Conservation (phyloP, 2,888 invertebrate genomes). For the Agrochola lota region DNA sequence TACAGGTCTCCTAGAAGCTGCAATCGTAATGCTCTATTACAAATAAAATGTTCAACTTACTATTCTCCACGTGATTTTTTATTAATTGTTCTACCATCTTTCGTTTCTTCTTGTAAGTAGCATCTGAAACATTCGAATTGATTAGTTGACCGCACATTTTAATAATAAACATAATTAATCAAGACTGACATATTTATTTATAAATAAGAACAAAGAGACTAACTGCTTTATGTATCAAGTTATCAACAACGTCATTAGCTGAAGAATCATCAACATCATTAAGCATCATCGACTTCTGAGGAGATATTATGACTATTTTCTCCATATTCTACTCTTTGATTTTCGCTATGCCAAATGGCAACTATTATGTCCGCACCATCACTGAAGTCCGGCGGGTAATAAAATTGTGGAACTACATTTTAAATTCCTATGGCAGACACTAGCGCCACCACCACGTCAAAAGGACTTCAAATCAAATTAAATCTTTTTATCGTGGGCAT, state of each 20-base stretch:
- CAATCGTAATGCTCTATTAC: background rate
- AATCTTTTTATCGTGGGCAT: too few relatives aligned
- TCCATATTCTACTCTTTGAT: too few relatives aligned
- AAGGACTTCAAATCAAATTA: too few relatives aligned
- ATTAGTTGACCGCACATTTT: background rate
- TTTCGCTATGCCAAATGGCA: too few relatives aligned
- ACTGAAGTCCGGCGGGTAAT: too few relatives aligned
- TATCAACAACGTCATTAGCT: conserved; percentile 78
- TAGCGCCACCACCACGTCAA: too few relatives aligned
- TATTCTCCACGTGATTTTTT: background rate
- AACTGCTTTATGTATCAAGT: conserved; percentile 77
- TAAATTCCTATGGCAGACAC: too few relatives aligned
- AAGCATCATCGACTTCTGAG: conserved; percentile 74
- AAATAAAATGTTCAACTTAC: conserved; percentile 3
- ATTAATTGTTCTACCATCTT: background rate
- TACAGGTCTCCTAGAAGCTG: background rate
- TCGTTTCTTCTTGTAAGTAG: background rate
- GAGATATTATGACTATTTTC: conserved; percentile 74
- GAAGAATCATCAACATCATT: too few relatives aligned
- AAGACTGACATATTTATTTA: too few relatives aligned
- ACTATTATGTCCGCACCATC: too few relatives aligned
- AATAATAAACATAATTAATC: background rate
- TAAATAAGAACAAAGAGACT: too few relatives aligned
- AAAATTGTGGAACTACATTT: too few relatives aligned
- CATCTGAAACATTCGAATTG: conserved; percentile 2